phyloP scores from a whole-genome alignment of 2,888 invertebrate species.

The Tipula helvola region DNA sequence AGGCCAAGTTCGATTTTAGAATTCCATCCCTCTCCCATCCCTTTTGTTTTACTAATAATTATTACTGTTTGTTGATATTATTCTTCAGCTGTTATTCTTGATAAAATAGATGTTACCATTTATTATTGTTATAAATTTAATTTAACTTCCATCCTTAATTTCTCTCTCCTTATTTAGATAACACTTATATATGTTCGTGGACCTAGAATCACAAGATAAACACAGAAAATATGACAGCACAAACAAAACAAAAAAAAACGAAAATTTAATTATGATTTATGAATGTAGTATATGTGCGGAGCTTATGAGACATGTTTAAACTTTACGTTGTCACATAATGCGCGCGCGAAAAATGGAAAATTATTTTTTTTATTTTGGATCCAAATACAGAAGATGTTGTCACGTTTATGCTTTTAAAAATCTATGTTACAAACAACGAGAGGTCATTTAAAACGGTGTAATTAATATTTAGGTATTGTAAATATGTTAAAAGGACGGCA shows the following conservation, averaged over 20 bases:
- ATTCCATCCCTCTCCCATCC: too few species aligned
- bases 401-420: neutral
- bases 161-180: neutral
- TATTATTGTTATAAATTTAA: neutral
- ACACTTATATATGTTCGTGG: neutral
- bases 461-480: neutral
- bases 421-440: neutral
- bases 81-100: too few species aligned
- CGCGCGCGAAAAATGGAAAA: neutral
- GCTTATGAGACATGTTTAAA: neutral
- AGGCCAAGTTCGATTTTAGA: too few species aligned
- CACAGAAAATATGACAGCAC: neutral
- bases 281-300: neutral
- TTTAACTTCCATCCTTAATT: neutral
- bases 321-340: neutral
- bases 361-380: neutral
- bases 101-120: too few species aligned
- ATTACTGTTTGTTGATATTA: too few species aligned
- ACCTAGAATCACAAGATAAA: neutral
- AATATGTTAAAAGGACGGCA: too few species aligned
- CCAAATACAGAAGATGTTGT: neutral
- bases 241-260: neutral
- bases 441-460: neutral
- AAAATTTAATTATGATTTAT: neutral
- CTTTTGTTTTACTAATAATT: too few species aligned